phyloP scores from a whole-genome alignment of 2,888 invertebrate species.

The Lepidochitona cinerea region DNA sequence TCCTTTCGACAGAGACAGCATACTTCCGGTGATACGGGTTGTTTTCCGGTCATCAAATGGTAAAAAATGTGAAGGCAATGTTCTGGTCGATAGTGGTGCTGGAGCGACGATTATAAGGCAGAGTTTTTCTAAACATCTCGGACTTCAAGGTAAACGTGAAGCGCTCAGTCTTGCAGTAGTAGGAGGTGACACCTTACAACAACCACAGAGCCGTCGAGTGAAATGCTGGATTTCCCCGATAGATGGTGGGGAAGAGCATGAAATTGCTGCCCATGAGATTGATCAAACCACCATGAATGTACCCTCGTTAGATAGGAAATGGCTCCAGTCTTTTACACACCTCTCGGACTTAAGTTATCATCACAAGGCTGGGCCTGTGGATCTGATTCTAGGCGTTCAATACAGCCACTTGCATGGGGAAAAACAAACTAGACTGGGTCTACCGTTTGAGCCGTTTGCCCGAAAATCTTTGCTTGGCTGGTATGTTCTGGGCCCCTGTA shows the following conservation, averaged over 20 bases:
- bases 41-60: conserved; percentile 13
- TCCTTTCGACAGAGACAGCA: conserved; percentile 3
- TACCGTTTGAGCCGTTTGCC: neutral
- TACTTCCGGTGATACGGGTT: conserved; percentile 6
- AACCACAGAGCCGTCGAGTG: neutral
- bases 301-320: conserved; percentile 3
- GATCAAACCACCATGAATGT: conserved; percentile 17
- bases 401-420: conserved; percentile 18
- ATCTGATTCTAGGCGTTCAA: conserved; percentile 13
- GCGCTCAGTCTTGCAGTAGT: neutral
- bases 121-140: conserved; percentile 13
- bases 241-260: conserved; percentile 6
- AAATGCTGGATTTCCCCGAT: conserved; percentile 12
- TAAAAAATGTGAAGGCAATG: conserved; percentile 10
- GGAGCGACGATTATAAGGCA: conserved; percentile 16
- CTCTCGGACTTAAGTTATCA: neutral
- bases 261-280: conserved; percentile 15
- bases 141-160: conserved; percentile 13
- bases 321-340: neutral
- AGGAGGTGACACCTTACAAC: neutral
- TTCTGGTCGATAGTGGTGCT: conserved; percentile 13
- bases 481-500: neutral
- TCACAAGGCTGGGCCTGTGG: conserved; percentile 14
- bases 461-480: neutral
- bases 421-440: neutral